Evolutionary conservation across 2,797 vertebrate species (phyloP).

Genomic region (Chaetodon trifasciatus): DNA sequence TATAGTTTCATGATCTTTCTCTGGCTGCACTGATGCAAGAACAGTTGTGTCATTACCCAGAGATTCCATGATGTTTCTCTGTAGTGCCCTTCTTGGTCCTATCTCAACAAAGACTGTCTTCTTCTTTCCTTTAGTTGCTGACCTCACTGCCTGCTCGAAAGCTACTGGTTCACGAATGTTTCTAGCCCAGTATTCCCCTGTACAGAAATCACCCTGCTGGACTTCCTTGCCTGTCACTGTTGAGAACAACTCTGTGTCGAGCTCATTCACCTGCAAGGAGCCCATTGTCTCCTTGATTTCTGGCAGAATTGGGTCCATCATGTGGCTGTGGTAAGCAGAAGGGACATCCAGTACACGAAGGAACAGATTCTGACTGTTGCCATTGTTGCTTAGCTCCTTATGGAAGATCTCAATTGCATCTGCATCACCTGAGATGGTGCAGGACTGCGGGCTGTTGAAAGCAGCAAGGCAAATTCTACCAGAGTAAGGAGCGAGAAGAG

Average conservation of each 20-base stretch:
- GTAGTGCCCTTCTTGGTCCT: constrained; percentile 85
- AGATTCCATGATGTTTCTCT: constrained; percentile 88
- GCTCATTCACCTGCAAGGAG: constrained; percentile 72
- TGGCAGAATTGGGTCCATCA: constrained; percentile 88
- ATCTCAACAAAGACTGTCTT: constrained; percentile 89
- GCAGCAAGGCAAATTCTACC: constrained; percentile 87
- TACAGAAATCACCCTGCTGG: constrained; percentile 83
- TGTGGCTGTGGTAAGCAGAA: constrained; percentile 90
- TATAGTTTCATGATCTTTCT: constrained; percentile 85
- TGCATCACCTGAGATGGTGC: constrained; percentile 89
- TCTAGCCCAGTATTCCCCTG: constrained; percentile 87
- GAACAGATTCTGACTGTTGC: constrained; percentile 84
- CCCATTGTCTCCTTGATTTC: constrained; percentile 80
- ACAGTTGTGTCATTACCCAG: constrained; percentile 82
- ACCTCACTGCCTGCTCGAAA: constrained; percentile 85
- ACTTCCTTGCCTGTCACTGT: constrained; percentile 86
- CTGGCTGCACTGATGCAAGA: constrained; percentile 84
- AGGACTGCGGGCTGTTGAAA: constrained; percentile 89
- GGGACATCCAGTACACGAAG: constrained; percentile 86
- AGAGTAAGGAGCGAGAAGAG: constrained; percentile 72
- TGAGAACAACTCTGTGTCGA: constrained; percentile 86
- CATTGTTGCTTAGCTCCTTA: constrained; percentile 75
- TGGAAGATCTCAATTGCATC: constrained; percentile 80
- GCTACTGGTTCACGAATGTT: constrained; percentile 88
- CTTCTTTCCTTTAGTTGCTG: constrained; percentile 77